Evolutionary conservation across 23 tunicate species (phyloP).

Genomic region (Pegea sp.): DNA sequence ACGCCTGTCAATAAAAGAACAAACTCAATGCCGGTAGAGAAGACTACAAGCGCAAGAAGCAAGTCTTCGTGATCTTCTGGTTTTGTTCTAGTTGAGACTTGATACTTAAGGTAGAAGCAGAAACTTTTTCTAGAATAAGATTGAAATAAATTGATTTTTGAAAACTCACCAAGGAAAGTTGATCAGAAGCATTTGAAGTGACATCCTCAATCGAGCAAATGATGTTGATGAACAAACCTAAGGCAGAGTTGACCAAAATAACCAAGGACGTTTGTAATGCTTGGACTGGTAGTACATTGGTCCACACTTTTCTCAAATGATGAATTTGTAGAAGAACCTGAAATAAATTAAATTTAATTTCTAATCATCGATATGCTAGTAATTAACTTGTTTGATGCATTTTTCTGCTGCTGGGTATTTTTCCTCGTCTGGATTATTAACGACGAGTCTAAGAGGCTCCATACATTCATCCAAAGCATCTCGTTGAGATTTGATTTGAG

Average conservation of each 20-base stretch:
- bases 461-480: constrained; percentile 32
- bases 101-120: too few species aligned
- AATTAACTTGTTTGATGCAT: constrained; percentile 40
- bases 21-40: too few species aligned
- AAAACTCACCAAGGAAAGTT: constrained; percentile 16
- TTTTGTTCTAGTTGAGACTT: too few species aligned
- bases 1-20: constrained; percentile 8
- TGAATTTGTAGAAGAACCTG: constrained; percentile 45
- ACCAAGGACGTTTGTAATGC: constrained; percentile 8
- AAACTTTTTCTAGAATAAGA: too few species aligned
- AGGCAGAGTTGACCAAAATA: constrained; percentile 23
- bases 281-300: constrained; percentile 21
- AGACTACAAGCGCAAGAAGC: too few species aligned
- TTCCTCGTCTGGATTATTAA: constrained; percentile 8
- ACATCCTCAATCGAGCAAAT: constrained; percentile 75
- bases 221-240: constrained; percentile 10
- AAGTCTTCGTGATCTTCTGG: too few species aligned
- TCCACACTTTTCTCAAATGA: constrained; percentile 59
- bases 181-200: constrained; percentile 40
- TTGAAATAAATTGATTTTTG: too few species aligned
- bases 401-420: constrained; percentile 37
- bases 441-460: constrained; percentile 30
- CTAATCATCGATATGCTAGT: neutral
- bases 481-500: constrained; percentile 35
- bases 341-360: neutral